Evolutionary conservation across 2,797 vertebrate genomes (phyloP).

Genomic region (Atherinosoma microstoma): DNA sequence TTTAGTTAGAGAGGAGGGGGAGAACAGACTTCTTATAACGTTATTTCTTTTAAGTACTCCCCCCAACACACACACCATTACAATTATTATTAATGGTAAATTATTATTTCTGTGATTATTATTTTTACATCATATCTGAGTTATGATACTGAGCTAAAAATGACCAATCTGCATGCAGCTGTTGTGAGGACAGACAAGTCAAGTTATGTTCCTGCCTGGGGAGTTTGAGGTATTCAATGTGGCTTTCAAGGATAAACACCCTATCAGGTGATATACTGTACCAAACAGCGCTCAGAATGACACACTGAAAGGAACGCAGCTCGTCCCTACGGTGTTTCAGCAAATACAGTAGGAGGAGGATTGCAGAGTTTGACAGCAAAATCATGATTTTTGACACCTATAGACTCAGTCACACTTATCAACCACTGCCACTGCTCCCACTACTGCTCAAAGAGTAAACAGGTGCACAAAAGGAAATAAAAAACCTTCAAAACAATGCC

Average conservation of each 20-base stretch:
- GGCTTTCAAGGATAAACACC: conserved; percentile 81
- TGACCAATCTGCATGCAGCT: conserved; percentile 65
- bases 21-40: conserved; percentile 79
- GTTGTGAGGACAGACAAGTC: conserved; percentile 72
- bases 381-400: conserved; percentile 62
- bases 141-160: conserved; percentile 55
- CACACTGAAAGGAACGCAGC: conserved; percentile 55
- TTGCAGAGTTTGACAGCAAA: conserved; percentile 37
- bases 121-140: conserved; percentile 34
- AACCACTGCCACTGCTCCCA: conserved; percentile 23
- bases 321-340: conserved; percentile 60
- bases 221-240: conserved; percentile 73
- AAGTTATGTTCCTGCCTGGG: conserved; percentile 69
- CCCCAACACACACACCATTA: too few species aligned
- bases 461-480: background rate
- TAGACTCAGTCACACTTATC: conserved; percentile 30
- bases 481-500: background rate
- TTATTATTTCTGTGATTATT: conserved; percentile 9
- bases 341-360: conserved; percentile 50
- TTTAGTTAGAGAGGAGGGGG: conserved; percentile 73
- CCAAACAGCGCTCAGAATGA: conserved; percentile 57
- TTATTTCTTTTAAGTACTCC: background rate
- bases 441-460: conserved; percentile 36
- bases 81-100: background rate
- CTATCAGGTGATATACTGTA: conserved; percentile 76